Percentiles rank a stretch among this genome's conserved stretches.
Conservation (phyloP, 1,140 invertebrate genomes). For the Belonocnema kinseyi region DNA sequence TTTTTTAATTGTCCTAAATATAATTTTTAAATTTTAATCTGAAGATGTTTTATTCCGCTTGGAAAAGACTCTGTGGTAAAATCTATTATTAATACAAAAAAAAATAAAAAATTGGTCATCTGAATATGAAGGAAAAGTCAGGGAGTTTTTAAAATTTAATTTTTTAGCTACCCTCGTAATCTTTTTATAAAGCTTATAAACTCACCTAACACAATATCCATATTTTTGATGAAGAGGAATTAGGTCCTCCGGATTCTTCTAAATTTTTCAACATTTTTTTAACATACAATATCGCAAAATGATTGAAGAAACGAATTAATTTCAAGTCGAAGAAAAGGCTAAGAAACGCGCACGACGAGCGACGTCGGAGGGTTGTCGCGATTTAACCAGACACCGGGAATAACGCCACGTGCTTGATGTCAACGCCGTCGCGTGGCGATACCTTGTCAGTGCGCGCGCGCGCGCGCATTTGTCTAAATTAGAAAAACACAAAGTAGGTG, state of each 20-base stretch:
- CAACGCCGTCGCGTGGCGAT: constrained; percentile 59
- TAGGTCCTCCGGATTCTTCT: background rate
- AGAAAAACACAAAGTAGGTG: too few species aligned
- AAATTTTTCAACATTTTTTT: background rate
- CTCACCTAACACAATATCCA: constrained; percentile 30
- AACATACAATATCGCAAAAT: background rate
- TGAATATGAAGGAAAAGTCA: too few species aligned
- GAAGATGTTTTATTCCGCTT: too few species aligned
- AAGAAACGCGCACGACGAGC: constrained; percentile 41
- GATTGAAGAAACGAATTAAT: background rate
- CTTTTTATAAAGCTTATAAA: background rate
- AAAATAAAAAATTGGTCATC: too few species aligned
- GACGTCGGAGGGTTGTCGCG: constrained; percentile 55
- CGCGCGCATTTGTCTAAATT: constrained; percentile 33
- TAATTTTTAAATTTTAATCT: too few species aligned
- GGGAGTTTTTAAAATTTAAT: too few species aligned
- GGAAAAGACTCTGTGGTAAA: too few species aligned
- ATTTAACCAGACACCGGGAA: constrained; percentile 55
- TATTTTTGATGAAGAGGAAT: background rate
- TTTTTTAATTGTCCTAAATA: too few species aligned
- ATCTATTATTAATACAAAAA: too few species aligned
- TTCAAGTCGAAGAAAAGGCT: background rate
- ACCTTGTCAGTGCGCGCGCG: constrained; percentile 48
- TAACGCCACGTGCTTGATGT: constrained; percentile 62
- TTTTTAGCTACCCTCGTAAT: too few species aligned